These are phyloP conservation scores for Proteles cristata DNA, from an alignment of 2,113 vertebrate species.

Conservation along the genomic window DNA sequence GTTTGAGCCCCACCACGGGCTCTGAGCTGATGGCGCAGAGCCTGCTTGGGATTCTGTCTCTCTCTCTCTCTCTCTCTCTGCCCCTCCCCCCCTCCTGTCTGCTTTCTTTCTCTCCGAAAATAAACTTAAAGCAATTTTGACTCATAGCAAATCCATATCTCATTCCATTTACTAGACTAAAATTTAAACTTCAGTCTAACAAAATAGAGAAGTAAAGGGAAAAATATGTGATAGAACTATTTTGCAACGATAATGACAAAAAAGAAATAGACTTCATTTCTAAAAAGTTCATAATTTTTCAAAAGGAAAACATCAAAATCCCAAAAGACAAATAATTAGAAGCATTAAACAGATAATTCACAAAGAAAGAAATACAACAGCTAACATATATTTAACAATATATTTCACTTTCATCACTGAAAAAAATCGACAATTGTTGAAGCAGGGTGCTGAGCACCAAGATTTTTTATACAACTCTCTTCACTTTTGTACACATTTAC, in stretches of 20 bases:
- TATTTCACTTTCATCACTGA: not conserved
- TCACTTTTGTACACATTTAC: not conserved
- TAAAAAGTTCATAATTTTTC: not conserved
- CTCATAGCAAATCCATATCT: not conserved
- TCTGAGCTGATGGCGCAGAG: too few species aligned
- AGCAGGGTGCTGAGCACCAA: not conserved
- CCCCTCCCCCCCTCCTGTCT: not conserved
- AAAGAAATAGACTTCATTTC: not conserved
- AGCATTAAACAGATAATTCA: not conserved
- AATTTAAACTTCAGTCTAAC: not conserved
- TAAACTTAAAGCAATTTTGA: not conserved
- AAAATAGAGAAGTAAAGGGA: not conserved
- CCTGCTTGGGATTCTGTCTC: not conserved
- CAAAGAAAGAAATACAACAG: not conserved
- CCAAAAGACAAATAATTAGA: not conserved
- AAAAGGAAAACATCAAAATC: not conserved
- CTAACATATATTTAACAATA: not conserved
- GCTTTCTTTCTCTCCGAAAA: not conserved
- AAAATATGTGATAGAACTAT: not conserved
- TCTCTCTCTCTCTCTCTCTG: not conserved
- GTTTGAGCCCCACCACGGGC: not conserved
- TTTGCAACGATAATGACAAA: not conserved
- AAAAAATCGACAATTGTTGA: not conserved
- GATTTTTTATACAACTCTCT: not conserved
- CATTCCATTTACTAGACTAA: not conserved